phyloP scores from a whole-genome alignment of 2,113 vertebrate species.

The Strix aluco region DNA sequence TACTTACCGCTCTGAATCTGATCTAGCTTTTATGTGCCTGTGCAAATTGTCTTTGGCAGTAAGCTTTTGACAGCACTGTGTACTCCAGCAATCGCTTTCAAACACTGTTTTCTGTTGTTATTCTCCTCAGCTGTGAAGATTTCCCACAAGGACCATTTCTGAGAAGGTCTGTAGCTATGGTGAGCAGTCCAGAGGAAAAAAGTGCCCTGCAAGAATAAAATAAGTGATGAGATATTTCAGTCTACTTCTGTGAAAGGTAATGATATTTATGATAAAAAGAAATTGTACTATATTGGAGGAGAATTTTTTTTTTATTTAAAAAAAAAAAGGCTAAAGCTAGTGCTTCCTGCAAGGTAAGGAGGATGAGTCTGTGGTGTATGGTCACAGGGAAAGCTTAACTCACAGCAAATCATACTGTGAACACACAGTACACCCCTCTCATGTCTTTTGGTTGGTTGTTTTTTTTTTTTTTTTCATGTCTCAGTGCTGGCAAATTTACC shows the following conservation, averaged over 20 bases:
- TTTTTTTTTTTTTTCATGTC: background rate
- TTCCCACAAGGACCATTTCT: background rate
- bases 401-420: background rate
- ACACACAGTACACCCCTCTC: fast-evolving
- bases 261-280: background rate
- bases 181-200: background rate
- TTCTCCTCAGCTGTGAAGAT: background rate
- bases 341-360: background rate
- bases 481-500: background rate
- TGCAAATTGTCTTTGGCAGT: background rate
- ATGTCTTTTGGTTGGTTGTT: background rate
- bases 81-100: background rate
- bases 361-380: background rate
- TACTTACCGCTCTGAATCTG: background rate
- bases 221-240: background rate
- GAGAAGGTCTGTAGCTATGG: background rate
- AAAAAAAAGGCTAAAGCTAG: background rate
- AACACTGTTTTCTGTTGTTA: background rate
- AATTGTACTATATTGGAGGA: background rate
- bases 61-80: background rate
- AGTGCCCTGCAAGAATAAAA: background rate
- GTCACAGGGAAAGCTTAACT: background rate
- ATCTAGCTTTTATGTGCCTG: background rate
- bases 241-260: background rate
- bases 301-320: background rate